Conservation (phyloP, 2,797 vertebrate species). For the Leptodactylus fallax region DNA sequence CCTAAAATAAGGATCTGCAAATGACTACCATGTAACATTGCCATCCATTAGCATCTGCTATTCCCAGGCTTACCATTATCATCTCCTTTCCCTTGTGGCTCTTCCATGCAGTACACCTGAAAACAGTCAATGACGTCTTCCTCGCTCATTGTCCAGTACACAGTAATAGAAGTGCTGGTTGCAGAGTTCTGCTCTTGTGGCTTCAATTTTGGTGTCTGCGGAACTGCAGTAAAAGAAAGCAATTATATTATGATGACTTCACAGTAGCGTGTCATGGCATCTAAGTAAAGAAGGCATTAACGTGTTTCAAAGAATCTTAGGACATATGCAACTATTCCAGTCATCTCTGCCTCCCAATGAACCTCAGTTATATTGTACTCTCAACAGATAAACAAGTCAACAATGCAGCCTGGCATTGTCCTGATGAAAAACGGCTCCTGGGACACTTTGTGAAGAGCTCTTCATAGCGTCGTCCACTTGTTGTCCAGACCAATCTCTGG, state of each 20-base stretch:
- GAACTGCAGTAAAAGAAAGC: conserved; percentile 76
- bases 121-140: conserved; percentile 92
- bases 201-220: conserved; percentile 86
- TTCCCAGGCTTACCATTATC: conserved; percentile 73
- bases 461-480: too few species aligned
- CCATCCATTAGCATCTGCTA: neutral
- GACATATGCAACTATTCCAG: neutral
- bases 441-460: too few species aligned
- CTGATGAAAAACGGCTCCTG: too few species aligned
- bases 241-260: conserved; percentile 32
- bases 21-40: neutral
- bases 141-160: conserved; percentile 91
- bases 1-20: too few species aligned
- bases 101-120: conserved; percentile 96
- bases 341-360: neutral
- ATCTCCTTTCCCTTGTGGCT: conserved; percentile 80
- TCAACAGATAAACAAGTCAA: too few species aligned
- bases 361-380: too few species aligned
- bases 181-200: conserved; percentile 90
- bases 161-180: conserved; percentile 87
- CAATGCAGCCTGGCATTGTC: too few species aligned
- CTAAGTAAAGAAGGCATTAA: neutral
- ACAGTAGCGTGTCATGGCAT: neutral
- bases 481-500: too few species aligned
- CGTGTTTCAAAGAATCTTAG: neutral